Evolutionary conservation across 2,113 vertebrate species (phyloP).

Genomic region (Pseudopipra pipra): DNA sequence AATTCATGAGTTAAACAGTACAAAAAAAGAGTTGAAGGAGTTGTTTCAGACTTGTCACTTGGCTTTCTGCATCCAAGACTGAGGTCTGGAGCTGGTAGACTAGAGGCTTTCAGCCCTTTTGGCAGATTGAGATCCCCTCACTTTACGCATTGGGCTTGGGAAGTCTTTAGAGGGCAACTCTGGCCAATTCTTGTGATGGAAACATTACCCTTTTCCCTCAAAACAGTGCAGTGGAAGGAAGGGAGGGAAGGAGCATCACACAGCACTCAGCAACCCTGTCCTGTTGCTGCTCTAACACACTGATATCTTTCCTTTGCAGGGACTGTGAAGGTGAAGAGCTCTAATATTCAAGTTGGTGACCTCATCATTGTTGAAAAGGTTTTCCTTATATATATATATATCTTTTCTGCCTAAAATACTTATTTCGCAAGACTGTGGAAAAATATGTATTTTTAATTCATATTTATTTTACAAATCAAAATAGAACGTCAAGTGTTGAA

Average conservation of each 20-base stretch:
- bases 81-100: background rate
- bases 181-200: background rate
- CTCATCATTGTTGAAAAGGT: slow-evolving; percentile 99
- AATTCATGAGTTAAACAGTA: background rate
- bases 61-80: background rate
- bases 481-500: background rate
- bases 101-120: background rate
- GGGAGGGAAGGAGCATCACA: background rate
- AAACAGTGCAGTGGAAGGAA: background rate
- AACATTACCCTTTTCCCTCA: background rate
- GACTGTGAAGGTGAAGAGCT: slow-evolving; percentile 95
- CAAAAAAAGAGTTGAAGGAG: background rate
- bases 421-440: background rate
- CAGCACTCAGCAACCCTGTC: background rate
- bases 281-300: background rate
- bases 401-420: background rate
- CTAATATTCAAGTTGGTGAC: slow-evolving; percentile 94
- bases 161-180: background rate
- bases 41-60: background rate
- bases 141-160: background rate
- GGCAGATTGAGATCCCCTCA: no score
- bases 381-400: background rate
- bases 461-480: background rate
- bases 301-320: slow-evolving; percentile 70
- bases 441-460: background rate